Evolutionary conservation across 2,797 vertebrate species (phyloP), one percentile per base, ranked within the genome.

Genomic region (Scleropages formosus): DNA sequence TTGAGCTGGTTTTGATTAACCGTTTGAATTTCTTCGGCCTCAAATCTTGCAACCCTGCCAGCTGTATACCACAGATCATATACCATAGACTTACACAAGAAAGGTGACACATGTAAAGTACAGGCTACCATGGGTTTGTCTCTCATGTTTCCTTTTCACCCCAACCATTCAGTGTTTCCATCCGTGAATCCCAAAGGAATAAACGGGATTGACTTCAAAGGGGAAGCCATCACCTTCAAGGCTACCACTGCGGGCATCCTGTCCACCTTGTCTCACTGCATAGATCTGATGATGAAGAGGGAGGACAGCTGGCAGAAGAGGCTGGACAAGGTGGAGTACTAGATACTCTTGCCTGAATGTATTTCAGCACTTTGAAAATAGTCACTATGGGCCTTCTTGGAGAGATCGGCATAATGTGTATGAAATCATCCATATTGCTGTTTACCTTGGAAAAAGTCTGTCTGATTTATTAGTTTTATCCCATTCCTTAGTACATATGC

Each of bases 161-260:
- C 58, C 26, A 70, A 18, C n/a, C 72, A 22, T 67, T 15, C 82
- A 93, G 91, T 92, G 77, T 98, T 95, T 86, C 85, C 94, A 0
- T 88, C 94, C 72, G 91, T 93, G 78, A 92, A 90, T 82, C 93
- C 94, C 24, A 97, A 94, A 93, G 92, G 90, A 75, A 93, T 95
- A 78, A 96, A 94, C 80, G 96, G 96, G 60, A 97, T 98, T 83
- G 96, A 98, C 87, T 98, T 98, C 83, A 98, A 98, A 90, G 97
- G 97, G 0, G 97, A 98, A 88, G 97, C 97, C 72, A 98, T 98
- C 90, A 98, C 97, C 75, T 98, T 98, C 85, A 98, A 98, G 87
- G 96, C 96, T 82, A 98, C 97, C 65, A 98, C 97, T 71, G 96
- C 96, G 67, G 97, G 97, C 64, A 98, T 98, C 80, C 94, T 98